Evolutionary conservation across 2,888 invertebrate genomes (phyloP), one percentile per base, ranked within the genome.

Genomic region (Exocentrus adspersus): DNA sequence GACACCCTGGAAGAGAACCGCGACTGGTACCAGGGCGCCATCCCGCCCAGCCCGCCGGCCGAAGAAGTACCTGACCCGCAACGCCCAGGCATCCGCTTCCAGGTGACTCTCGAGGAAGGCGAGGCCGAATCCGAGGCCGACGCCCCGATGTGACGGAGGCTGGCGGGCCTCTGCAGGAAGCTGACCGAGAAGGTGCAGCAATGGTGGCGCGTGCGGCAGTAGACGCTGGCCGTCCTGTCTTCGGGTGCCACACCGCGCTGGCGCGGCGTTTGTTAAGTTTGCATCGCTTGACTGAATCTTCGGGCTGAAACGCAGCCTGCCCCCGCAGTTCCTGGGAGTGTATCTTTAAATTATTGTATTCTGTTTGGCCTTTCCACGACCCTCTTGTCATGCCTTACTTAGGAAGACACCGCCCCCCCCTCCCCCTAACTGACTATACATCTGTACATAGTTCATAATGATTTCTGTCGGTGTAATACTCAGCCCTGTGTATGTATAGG

Each of bases 1-100:
- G 98, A 98, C 84, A 97, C 95, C 52, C 87, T 99, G 78, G 98
- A 99, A 84, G 97, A 98, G 85, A 99, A 99, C 84, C 89, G 99
- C 75, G 97, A 98, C 85, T 98, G 96, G 91, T 83, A 83, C 71
- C 82, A 83, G 70, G 92, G 92, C 80, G 94, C 94, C 91, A 97
- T 97, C 81, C 96, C 97, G 42, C 94, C 96, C 62, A 95, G 94
- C 80, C 97, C 96, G 67, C 94, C 94, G 50, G 89, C 92, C 70
- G 88, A 88, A 75, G 80, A 85, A 59, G 86, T 85, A 54, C 88
- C 88, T 69, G 87, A 86, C 75, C 89, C 90, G 65, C 82, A 81
- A 56, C 75, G 80, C 28, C 81, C 81, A 20, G 83, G 83, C 60
- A 82, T 90, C 89, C 77, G 88, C 86, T 81, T 82, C 72, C 84